Conservation (phyloP, 2,888 invertebrate genomes). For the Sericinus montela region DNA sequence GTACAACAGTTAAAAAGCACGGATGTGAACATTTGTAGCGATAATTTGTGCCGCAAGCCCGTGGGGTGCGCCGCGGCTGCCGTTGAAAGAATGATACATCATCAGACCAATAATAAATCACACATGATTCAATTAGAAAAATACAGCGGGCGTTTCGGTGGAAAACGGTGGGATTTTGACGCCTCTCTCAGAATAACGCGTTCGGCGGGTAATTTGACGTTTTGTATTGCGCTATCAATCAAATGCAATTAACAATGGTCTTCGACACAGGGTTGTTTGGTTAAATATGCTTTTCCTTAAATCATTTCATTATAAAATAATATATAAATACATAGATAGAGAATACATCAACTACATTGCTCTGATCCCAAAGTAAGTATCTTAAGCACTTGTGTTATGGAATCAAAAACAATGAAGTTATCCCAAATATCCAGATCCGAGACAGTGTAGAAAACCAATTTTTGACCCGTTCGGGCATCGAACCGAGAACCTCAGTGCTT, state of each 20-base stretch:
- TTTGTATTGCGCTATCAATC: slow-evolving; percentile 72
- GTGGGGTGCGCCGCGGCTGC: slow-evolving; percentile 72
- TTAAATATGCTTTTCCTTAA: background rate
- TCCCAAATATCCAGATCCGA: too few relatives aligned
- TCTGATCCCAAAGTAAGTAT: too few relatives aligned
- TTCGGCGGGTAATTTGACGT: slow-evolving; percentile 69
- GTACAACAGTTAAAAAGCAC: slow-evolving; percentile 62
- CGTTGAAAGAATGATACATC: slow-evolving; percentile 79
- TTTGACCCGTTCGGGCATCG: too few relatives aligned
- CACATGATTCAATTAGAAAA: slow-evolving; percentile 79
- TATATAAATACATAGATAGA: too few relatives aligned
- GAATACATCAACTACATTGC: too few relatives aligned
- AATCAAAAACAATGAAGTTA: too few relatives aligned
- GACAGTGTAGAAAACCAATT: too few relatives aligned
- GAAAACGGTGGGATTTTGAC: slow-evolving; percentile 61
- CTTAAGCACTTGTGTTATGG: too few relatives aligned
- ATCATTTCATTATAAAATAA: background rate
- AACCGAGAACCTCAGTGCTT: too few relatives aligned
- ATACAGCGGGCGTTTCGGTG: slow-evolving; percentile 52
- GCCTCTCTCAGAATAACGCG: slow-evolving; percentile 44
- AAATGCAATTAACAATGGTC: slow-evolving; percentile 56
- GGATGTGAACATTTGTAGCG: slow-evolving; percentile 73
- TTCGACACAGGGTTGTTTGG: background rate
- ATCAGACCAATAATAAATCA: slow-evolving; percentile 79
- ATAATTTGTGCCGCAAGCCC: slow-evolving; percentile 70